Evolutionary conservation across 2,113 vertebrate genomes (phyloP).

Genomic region (Ammodytes marinus): DNA sequence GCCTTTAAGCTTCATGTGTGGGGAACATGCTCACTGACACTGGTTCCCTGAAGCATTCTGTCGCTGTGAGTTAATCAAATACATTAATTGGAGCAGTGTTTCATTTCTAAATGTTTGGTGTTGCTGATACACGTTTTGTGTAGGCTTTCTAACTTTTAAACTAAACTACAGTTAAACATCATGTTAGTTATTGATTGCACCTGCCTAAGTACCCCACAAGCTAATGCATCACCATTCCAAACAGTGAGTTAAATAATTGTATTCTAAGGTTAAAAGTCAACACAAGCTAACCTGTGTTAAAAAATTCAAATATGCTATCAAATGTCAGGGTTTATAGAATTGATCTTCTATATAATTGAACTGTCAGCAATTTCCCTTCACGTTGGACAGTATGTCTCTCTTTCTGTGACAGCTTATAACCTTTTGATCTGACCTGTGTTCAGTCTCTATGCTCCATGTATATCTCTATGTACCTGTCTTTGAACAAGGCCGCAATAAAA

Average conservation of each 20-base stretch:
- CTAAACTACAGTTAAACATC: neutral
- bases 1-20: too few species aligned
- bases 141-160: neutral
- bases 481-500: constrained; percentile 36
- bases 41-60: neutral
- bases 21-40: too few species aligned
- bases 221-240: too few species aligned
- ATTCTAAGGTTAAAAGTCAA: too few species aligned
- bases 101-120: neutral
- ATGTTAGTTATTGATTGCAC: too few species aligned
- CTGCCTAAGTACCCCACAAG: too few species aligned
- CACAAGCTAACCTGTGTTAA: too few species aligned
- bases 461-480: constrained; percentile 5
- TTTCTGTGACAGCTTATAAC: neutral
- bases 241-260: too few species aligned
- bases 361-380: neutral
- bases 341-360: neutral
- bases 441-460: constrained; percentile 1
- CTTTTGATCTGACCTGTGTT: constrained; percentile 1
- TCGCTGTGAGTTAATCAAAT: constrained; percentile 8
- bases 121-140: neutral
- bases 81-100: neutral
- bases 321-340: too few species aligned
- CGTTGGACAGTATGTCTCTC: neutral
- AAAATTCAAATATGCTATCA: too few species aligned